Conservation (phyloP, 2,113 vertebrate species). For the Chionis minor region DNA sequence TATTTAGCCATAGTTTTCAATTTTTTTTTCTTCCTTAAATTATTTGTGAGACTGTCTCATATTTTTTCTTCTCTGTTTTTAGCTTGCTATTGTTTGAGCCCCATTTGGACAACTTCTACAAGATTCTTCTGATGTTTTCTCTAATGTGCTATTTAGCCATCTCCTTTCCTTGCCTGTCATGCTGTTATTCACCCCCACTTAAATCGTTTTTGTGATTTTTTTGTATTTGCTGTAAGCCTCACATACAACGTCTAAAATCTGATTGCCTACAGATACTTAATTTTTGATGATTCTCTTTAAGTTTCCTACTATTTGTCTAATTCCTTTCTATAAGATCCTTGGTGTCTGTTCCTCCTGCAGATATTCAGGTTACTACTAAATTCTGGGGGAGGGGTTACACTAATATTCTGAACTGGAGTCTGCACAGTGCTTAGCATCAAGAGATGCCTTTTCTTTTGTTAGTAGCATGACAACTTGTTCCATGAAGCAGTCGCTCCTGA, state of each 20-base stretch:
- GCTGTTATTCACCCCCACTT: background rate
- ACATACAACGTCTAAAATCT: background rate
- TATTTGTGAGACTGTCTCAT: background rate
- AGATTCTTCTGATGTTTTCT: background rate
- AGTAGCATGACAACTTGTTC: background rate
- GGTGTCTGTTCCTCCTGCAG: background rate
- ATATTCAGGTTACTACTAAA: background rate
- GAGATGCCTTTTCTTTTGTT: background rate
- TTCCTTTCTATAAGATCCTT: background rate
- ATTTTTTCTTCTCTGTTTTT: background rate
- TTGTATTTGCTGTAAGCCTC: background rate
- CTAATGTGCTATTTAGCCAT: background rate
- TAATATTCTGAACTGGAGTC: background rate
- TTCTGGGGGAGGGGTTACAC: background rate
- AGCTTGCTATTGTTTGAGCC: conserved; percentile 13
- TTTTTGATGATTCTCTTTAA: background rate
- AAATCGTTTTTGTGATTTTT: background rate
- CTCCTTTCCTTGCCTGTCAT: background rate
- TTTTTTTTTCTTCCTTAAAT: background rate
- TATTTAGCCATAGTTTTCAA: background rate
- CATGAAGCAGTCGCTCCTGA: background rate
- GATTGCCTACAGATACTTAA: background rate
- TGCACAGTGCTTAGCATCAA: background rate
- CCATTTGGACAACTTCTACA: background rate
- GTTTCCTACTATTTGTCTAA: background rate